Percentiles rank a stretch among this genome's conserved stretches.
phyloP scores from a whole-genome alignment of 1,140 invertebrate species.

The Belonocnema kinseyi region DNA sequence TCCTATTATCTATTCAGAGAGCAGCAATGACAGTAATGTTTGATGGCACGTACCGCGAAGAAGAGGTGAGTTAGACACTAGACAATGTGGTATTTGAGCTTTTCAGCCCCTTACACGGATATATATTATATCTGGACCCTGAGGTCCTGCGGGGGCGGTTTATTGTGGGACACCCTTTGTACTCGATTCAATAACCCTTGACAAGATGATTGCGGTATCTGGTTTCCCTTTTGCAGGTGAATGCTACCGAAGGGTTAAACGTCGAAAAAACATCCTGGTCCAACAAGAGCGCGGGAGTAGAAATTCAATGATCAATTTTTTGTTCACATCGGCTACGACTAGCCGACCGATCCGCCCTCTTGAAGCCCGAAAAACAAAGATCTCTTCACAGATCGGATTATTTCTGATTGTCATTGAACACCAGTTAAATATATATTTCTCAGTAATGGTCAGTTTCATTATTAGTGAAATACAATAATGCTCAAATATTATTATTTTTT shows the following conservation, averaged over 20 bases:
- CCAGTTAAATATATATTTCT: not conserved
- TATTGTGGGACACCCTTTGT: conserved; percentile 71
- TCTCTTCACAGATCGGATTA: not conserved
- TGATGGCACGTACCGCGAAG: conserved; percentile 23
- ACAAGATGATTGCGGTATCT: conserved; percentile 72
- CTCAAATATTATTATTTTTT: too few relatives aligned
- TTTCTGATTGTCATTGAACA: not conserved
- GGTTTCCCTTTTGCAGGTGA: conserved; percentile 67
- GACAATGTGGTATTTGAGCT: not conserved
- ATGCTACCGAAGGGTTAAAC: conserved; percentile 63
- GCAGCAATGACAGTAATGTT: not conserved
- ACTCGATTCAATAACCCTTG: conserved; percentile 68
- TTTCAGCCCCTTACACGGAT: not conserved
- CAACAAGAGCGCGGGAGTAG: conserved; percentile 6
- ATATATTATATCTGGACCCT: conserved; percentile 32
- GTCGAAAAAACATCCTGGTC: conserved; percentile 56
- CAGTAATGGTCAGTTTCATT: too few relatives aligned
- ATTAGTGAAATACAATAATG: too few relatives aligned
- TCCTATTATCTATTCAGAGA: not conserved
- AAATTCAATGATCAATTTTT: conserved; percentile 28
- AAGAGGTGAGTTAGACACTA: not conserved
- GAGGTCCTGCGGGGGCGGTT: conserved; percentile 68
- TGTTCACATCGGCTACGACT: not conserved
- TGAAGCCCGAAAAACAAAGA: not conserved
- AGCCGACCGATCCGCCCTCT: not conserved